These are phyloP conservation scores for Mercenaria mercenaria DNA, from an alignment of 1,140 invertebrate species.

Conservation along the genomic window DNA sequence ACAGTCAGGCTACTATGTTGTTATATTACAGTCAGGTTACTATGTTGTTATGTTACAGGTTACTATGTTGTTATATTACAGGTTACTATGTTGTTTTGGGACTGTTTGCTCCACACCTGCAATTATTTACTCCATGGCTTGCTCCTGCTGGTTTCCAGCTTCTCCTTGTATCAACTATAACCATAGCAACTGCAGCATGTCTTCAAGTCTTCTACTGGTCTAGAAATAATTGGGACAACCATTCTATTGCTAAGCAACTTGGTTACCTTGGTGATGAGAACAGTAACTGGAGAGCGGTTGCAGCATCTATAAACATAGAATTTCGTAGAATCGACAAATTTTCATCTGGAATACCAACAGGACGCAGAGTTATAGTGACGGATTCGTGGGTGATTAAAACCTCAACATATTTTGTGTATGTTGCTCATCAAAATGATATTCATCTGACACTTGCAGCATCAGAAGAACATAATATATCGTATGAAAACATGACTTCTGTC, in stretches of 20 bases:
- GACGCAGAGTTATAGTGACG: constrained; percentile 92
- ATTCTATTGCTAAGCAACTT: constrained; percentile 92
- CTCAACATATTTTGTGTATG: constrained; percentile 90
- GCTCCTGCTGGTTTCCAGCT: constrained; percentile 75
- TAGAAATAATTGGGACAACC: constrained; percentile 89
- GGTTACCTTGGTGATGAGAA: constrained; percentile 87
- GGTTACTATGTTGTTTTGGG: constrained; percentile 82
- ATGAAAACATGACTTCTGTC: constrained; percentile 87
- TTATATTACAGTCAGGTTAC: too few species aligned
- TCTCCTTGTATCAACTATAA: constrained; percentile 72
- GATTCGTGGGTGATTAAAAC: constrained; percentile 96
- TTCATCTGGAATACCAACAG: constrained; percentile 88
- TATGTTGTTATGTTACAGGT: too few species aligned
- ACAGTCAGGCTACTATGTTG: too few species aligned
- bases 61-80: too few species aligned
- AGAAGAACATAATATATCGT: constrained; percentile 91
- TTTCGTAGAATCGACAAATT: constrained; percentile 93
- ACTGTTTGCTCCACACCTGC: constrained; percentile 76
- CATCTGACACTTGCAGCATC: constrained; percentile 90
- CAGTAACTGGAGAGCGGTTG: constrained; percentile 89
- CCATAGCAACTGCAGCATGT: constrained; percentile 72
- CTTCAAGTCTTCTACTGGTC: constrained; percentile 88
- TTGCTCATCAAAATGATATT: constrained; percentile 93
- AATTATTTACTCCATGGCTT: constrained; percentile 74
- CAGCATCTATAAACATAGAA: constrained; percentile 92